Conservation (phyloP, 2,113 vertebrate species). For the Engystomops pustulosus region DNA sequence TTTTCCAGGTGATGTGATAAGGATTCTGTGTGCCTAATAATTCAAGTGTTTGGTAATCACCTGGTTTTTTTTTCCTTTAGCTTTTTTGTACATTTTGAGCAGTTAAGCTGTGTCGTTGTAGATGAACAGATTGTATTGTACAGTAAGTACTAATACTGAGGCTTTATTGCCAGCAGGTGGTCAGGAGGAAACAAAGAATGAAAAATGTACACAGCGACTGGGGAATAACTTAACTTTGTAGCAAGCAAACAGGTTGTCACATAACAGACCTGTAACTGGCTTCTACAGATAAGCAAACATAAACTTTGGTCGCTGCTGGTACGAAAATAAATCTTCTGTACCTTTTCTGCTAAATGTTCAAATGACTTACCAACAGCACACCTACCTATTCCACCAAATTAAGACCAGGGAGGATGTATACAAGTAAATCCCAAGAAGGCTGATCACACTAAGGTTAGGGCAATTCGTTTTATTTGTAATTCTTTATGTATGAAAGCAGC, state of each 20-base stretch:
- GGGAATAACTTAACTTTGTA: too few species aligned
- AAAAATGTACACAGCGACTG: not conserved
- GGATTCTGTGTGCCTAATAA: not conserved
- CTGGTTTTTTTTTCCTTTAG: not conserved
- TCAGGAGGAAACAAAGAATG: not conserved
- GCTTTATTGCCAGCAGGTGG: not conserved
- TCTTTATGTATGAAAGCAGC: too few species aligned
- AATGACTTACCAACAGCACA: not conserved
- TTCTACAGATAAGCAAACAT: not conserved
- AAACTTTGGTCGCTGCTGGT: not conserved
- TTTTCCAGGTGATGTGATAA: not conserved
- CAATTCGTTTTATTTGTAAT: too few species aligned
- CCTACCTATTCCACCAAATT: not conserved
- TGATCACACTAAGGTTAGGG: too few species aligned
- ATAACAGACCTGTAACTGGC: not conserved
- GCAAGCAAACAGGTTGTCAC: constrained; percentile 27
- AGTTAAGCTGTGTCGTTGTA: not conserved
- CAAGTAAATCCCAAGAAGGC: not conserved
- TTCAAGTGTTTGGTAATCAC: too few species aligned
- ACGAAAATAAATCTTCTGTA: not conserved
- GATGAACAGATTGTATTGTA: not conserved
- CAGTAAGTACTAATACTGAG: not conserved
- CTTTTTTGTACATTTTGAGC: not conserved
- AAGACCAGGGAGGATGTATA: not conserved
- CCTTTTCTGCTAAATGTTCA: not conserved